phyloP scores from a whole-genome alignment of 2,113 vertebrate genomes.

The Polypterus bichir region DNA sequence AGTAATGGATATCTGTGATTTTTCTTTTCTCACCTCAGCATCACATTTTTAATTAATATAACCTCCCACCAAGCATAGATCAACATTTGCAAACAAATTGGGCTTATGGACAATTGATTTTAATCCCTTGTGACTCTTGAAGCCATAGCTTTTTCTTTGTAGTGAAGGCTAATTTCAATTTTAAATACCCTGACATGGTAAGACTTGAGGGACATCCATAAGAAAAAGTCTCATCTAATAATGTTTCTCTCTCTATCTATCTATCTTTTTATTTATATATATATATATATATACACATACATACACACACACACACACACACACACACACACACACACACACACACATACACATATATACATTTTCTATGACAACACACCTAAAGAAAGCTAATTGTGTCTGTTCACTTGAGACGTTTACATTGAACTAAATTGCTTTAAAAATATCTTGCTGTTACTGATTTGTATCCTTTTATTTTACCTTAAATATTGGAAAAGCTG shows the following conservation, averaged over 20 bases:
- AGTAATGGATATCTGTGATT: not conserved
- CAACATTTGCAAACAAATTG: slow-evolving; percentile 10
- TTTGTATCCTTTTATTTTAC: no score
- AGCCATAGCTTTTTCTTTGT: not conserved
- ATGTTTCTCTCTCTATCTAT: no score
- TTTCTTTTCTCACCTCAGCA: not conserved
- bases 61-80: slow-evolving; percentile 11
- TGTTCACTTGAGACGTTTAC: no score
- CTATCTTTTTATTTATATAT: not conserved
- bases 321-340: no score
- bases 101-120: slow-evolving; percentile 2
- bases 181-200: slow-evolving; percentile 8
- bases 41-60: slow-evolving; percentile 2
- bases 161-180: slow-evolving; percentile 7
- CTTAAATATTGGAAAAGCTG: no score
- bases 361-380: no score
- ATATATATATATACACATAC: no score
- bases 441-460: no score
- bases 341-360: no score
- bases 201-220: not conserved
- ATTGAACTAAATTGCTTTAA: no score
- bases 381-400: no score
- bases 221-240: not conserved
- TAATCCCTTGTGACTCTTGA: slow-evolving; percentile 1
- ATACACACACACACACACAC: no score